Evolutionary conservation across 2,888 invertebrate genomes (phyloP).

Genomic region (Hartigia nigra): DNA sequence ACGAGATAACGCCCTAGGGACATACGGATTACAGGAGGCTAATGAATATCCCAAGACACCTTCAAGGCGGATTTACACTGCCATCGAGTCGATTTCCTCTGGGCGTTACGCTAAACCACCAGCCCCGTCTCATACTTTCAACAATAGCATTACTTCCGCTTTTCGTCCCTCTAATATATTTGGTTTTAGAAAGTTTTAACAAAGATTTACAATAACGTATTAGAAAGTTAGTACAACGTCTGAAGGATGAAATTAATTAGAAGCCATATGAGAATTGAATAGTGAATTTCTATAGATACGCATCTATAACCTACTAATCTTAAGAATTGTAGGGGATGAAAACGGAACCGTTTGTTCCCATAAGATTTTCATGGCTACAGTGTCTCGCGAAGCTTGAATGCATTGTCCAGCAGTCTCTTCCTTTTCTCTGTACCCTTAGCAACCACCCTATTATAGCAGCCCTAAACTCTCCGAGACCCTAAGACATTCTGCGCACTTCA

Average conservation of each 20-base stretch:
- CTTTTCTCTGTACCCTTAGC: neutral
- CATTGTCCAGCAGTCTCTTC: neutral
- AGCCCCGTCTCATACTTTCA: constrained; percentile 1
- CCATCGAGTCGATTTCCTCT: neutral
- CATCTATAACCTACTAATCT: neutral
- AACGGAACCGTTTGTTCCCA: neutral
- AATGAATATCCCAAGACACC: constrained; percentile 18
- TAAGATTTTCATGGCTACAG: neutral
- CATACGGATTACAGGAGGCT: constrained; percentile 28
- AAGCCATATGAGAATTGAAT: neutral
- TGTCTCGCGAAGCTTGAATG: neutral
- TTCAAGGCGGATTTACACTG: constrained; percentile 9
- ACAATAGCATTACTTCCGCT: neutral
- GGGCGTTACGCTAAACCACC: constrained; percentile 5
- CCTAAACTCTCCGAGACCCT: neutral
- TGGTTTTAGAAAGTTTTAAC: neutral
- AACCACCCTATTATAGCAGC: neutral
- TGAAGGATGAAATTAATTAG: neutral
- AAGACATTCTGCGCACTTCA: neutral
- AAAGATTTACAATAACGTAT: neutral
- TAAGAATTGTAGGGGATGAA: neutral
- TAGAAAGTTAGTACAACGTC: neutral
- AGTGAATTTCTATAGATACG: neutral
- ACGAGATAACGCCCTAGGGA: constrained; percentile 33
- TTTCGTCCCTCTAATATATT: neutral